Evolutionary conservation across 2,113 vertebrate species (phyloP).

Genomic region (Macaca mulatta): DNA sequence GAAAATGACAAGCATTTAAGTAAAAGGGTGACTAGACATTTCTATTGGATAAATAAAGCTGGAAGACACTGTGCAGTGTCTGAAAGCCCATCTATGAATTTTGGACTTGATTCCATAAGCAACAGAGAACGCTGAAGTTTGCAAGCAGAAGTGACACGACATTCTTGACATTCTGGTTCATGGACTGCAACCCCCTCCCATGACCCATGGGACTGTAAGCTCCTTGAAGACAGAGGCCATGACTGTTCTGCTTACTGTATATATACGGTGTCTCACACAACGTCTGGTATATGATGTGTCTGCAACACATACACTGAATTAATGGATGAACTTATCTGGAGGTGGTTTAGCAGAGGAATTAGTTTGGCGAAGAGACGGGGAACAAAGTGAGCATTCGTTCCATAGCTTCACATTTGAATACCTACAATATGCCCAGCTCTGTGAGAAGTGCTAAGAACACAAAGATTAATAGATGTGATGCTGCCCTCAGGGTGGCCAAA

Average conservation of each 20-base stretch:
- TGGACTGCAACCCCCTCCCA: not conserved
- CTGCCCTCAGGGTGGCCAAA: not conserved
- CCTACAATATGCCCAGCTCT: not conserved
- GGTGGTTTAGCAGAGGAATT: not conserved
- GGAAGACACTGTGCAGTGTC: not conserved
- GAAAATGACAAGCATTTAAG: not conserved
- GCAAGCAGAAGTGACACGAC: not conserved
- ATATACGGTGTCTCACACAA: not conserved
- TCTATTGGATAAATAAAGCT: not conserved
- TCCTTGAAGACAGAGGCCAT: not conserved
- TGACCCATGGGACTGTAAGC: not conserved
- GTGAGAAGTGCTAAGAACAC: not conserved
- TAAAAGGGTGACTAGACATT: not conserved
- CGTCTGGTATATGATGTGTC: not conserved
- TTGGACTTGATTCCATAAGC: not conserved
- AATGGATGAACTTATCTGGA: not conserved
- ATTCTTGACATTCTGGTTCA: not conserved
- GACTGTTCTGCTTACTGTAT: rapidly evolving
- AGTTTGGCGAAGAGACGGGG: not conserved
- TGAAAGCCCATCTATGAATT: not conserved
- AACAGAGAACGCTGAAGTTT: not conserved
- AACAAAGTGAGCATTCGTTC: not conserved
- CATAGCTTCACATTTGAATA: not conserved
- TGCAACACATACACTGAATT: not conserved
- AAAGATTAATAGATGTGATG: not conserved